These are phyloP conservation scores for Misgurnus mizolepis DNA, from an alignment of 2,113 vertebrate species.

Conservation along the genomic window DNA sequence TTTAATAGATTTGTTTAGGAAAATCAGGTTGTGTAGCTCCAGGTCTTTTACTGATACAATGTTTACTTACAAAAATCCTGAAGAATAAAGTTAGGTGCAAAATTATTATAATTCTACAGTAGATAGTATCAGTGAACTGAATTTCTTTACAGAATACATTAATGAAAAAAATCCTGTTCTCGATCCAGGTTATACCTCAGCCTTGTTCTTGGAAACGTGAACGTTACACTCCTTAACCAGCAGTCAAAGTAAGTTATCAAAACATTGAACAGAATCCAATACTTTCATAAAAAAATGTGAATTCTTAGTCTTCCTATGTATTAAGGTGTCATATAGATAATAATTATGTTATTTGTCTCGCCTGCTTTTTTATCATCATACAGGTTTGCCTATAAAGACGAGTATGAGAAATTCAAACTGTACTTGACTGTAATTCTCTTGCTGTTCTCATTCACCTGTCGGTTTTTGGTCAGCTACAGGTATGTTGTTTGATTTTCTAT, in stretches of 20 bases:
- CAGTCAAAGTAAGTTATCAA: conserved; percentile 85
- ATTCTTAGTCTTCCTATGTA: neutral
- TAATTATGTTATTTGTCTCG: no score
- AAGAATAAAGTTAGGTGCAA: conserved; percentile 6
- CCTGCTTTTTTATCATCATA: neutral
- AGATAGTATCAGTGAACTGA: neutral
- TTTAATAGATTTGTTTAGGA: neutral
- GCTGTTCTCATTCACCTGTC: conserved; percentile 89
- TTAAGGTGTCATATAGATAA: neutral
- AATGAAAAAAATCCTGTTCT: neutral
- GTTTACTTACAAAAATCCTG: neutral
- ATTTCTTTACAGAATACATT: neutral
- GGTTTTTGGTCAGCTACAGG: conserved; percentile 92
- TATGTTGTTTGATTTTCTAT: conserved; percentile 51
- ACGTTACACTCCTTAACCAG: conserved; percentile 94
- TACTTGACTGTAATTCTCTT: conserved; percentile 94
- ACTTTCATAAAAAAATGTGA: neutral
- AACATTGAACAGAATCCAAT: neutral
- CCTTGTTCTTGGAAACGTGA: conserved; percentile 94
- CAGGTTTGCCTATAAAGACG: conserved; percentile 97
- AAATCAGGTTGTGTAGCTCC: neutral
- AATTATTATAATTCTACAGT: neutral
- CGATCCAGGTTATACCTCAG: conserved; percentile 87
- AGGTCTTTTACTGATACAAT: neutral
- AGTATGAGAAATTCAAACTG: conserved; percentile 98